phyloP scores from a whole-genome alignment of 2,888 invertebrate species.

The Julus scanicus region DNA sequence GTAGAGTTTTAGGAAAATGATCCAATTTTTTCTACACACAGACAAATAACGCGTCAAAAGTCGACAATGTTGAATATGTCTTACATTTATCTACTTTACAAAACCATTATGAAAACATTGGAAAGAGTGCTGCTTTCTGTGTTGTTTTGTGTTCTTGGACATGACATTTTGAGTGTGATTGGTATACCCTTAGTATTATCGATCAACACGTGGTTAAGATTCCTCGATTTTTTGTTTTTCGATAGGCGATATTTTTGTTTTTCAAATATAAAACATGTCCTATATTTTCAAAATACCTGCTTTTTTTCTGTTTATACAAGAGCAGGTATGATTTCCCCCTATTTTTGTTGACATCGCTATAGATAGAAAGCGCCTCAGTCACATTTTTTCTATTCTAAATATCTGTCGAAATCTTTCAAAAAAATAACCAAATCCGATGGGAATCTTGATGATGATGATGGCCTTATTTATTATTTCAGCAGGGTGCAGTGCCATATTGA shows the following conservation, averaged over 20 bases:
- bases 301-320: background rate
- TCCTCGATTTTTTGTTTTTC: conserved; percentile 4
- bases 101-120: background rate
- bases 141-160: conserved; percentile 9
- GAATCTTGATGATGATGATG: conserved; percentile 47
- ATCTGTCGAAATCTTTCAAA: background rate
- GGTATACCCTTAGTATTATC: background rate
- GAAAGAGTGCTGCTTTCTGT: conserved; percentile 10
- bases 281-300: background rate
- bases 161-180: conserved; percentile 40
- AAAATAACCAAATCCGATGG: background rate
- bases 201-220: conserved; percentile 28
- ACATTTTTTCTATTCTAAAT: background rate
- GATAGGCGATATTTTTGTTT: background rate
- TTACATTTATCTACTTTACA: background rate
- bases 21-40: background rate
- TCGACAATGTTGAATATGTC: background rate
- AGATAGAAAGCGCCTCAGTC: background rate
- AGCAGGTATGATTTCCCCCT: background rate
- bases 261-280: background rate
- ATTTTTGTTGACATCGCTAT: background rate
- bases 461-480: conserved; percentile 50
- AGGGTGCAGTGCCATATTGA: conserved; percentile 51
- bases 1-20: background rate
- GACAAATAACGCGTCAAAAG: background rate